phyloP scores from a whole-genome alignment of 2,888 invertebrate species.

The Eupithecia subumbrata region DNA sequence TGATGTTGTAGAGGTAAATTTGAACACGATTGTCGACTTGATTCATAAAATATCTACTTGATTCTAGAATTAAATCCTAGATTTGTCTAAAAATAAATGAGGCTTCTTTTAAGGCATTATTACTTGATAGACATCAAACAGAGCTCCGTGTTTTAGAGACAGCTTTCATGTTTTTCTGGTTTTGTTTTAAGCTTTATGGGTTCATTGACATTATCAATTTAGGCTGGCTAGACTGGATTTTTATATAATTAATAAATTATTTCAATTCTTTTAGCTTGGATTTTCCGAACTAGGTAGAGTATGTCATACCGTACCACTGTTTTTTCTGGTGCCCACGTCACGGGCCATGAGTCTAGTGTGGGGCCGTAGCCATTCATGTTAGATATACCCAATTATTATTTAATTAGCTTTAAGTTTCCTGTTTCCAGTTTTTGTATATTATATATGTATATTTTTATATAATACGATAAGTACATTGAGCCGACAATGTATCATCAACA shows the following conservation, averaged over 20 bases:
- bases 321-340: too few species aligned
- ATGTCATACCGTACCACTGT: background rate
- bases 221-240: constrained; percentile 28
- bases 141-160: constrained; percentile 27
- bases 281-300: background rate
- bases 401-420: too few species aligned
- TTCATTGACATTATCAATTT: constrained; percentile 37
- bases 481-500: too few species aligned
- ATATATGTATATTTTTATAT: too few species aligned
- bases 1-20: background rate
- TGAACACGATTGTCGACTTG: background rate
- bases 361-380: too few species aligned
- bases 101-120: background rate
- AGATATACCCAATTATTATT: too few species aligned
- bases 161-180: constrained; percentile 37
- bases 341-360: too few species aligned
- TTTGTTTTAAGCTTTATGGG: constrained; percentile 30
- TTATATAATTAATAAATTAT: constrained; percentile 3
- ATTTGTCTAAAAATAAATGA: background rate
- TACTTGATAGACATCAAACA: constrained; percentile 3
- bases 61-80: background rate
- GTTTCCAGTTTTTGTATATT: too few species aligned
- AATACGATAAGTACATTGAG: too few species aligned
- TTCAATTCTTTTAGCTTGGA: background rate
- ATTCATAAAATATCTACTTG: background rate